Conservation (phyloP, 1,140 invertebrate species). For the Calycopis cecrops region DNA sequence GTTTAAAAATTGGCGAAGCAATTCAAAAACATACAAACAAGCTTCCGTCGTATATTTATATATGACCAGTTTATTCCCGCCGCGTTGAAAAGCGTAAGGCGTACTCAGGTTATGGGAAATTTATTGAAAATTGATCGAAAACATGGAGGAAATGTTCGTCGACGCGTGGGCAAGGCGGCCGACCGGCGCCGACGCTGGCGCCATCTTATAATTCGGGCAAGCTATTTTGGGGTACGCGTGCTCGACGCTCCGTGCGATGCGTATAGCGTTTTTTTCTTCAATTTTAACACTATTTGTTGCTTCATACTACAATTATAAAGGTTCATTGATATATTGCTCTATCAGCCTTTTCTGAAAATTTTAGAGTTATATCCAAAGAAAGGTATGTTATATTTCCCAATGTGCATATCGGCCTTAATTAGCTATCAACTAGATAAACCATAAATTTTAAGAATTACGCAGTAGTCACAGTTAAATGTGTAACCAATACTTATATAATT, state of each 20-base stretch:
- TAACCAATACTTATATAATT: too few relatives aligned
- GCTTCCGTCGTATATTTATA: background rate
- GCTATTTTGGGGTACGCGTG: constrained; percentile 67
- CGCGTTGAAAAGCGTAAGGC: constrained; percentile 4
- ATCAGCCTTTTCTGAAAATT: too few relatives aligned
- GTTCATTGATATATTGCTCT: too few relatives aligned
- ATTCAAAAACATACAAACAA: too few relatives aligned
- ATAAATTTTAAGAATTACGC: too few relatives aligned
- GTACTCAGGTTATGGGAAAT: constrained; percentile 16
- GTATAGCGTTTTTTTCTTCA: constrained; percentile 40
- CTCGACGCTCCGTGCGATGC: constrained; percentile 35
- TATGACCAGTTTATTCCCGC: constrained; percentile 6
- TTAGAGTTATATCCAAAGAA: too few relatives aligned
- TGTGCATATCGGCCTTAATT: too few relatives aligned
- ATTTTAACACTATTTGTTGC: constrained; percentile 29
- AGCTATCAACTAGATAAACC: too few relatives aligned
- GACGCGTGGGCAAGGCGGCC: constrained; percentile 49
- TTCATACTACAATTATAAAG: background rate
- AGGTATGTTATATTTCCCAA: too few relatives aligned
- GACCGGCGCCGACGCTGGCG: constrained; percentile 60
- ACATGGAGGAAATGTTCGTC: constrained; percentile 16
- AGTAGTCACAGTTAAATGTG: too few relatives aligned
- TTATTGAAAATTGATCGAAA: constrained; percentile 21
- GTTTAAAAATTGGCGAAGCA: too few relatives aligned
- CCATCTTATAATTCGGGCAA: constrained; percentile 66